Percentiles rank a stretch among this genome's conserved stretches.
Conservation (phyloP, 2,888 invertebrate genomes). For the Apocheima hispidaria region DNA sequence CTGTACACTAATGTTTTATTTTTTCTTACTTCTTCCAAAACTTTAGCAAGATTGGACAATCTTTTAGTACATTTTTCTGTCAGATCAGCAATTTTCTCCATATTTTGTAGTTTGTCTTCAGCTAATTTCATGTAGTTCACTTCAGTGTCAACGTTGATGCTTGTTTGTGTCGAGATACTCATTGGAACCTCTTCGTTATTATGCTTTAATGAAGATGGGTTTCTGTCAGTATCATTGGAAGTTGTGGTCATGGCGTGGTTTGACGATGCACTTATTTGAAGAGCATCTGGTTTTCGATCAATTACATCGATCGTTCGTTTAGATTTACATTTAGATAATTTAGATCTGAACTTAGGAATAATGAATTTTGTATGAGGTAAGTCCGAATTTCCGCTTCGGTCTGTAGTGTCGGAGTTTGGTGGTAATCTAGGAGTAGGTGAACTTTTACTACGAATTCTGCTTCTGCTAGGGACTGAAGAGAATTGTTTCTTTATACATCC, state of each 20-base stretch:
- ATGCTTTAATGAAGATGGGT: slow-evolving; percentile 40
- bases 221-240: slow-evolving; percentile 56
- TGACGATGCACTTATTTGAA: slow-evolving; percentile 19
- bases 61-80: slow-evolving; percentile 80
- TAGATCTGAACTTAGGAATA: slow-evolving; percentile 13
- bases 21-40: slow-evolving; percentile 79
- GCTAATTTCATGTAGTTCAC: slow-evolving; percentile 71
- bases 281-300: slow-evolving; percentile 8
- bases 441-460: slow-evolving; percentile 56
- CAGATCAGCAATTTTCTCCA: slow-evolving; percentile 81
- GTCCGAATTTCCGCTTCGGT: slow-evolving; percentile 41
- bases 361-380: slow-evolving; percentile 15
- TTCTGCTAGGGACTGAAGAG: slow-evolving; percentile 32
- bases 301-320: slow-evolving; percentile 13
- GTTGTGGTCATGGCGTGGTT: slow-evolving; percentile 46
- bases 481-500: slow-evolving; percentile 39
- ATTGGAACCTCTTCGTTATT: slow-evolving; percentile 50
- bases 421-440: slow-evolving; percentile 57
- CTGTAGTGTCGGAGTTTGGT: slow-evolving; percentile 31
- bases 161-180: slow-evolving; percentile 73
- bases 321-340: slow-evolving; percentile 26
- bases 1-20: slow-evolving; percentile 76
- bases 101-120: slow-evolving; percentile 78
- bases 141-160: slow-evolving; percentile 61
- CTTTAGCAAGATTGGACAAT: slow-evolving; percentile 78